Evolutionary conservation across 2,797 vertebrate species (phyloP).

Genomic region (Erpetoichthys calabaricus): DNA sequence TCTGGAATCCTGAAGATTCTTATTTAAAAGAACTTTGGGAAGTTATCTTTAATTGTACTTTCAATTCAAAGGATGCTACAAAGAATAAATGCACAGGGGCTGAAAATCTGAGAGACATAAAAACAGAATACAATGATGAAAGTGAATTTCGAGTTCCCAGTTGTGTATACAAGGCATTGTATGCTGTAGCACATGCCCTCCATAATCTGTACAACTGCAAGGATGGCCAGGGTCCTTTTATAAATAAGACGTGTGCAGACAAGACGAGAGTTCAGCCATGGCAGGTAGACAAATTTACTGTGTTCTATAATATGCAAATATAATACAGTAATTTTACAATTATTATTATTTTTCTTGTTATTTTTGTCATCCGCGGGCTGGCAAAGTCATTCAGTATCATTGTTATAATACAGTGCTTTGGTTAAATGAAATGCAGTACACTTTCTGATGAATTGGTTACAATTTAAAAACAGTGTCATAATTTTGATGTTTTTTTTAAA

Average conservation of each 20-base stretch:
- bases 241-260: not conserved
- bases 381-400: too few relatives aligned
- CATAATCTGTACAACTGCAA: not conserved
- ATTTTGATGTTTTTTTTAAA: too few relatives aligned
- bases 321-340: too few relatives aligned
- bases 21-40: slow-evolving; percentile 1
- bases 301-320: too few relatives aligned
- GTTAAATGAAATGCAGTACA: too few relatives aligned
- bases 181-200: slow-evolving; percentile 2
- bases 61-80: not conserved
- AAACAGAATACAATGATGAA: slow-evolving; percentile 1
- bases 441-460: too few relatives aligned
- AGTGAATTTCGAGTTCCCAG: not conserved
- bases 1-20: not conserved
- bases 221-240: not conserved
- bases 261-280: not conserved
- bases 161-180: slow-evolving; percentile 3
- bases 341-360: too few relatives aligned
- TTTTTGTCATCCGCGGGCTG: too few relatives aligned
- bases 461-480: too few relatives aligned
- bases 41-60: not conserved
- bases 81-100: not conserved
- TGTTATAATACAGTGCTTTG: too few relatives aligned
- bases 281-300: not conserved
- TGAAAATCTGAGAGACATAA: not conserved